Evolutionary conservation across 92 coral and sea anemone genomes (phyloP).

Genomic region (Palythoa caribaeorum): DNA sequence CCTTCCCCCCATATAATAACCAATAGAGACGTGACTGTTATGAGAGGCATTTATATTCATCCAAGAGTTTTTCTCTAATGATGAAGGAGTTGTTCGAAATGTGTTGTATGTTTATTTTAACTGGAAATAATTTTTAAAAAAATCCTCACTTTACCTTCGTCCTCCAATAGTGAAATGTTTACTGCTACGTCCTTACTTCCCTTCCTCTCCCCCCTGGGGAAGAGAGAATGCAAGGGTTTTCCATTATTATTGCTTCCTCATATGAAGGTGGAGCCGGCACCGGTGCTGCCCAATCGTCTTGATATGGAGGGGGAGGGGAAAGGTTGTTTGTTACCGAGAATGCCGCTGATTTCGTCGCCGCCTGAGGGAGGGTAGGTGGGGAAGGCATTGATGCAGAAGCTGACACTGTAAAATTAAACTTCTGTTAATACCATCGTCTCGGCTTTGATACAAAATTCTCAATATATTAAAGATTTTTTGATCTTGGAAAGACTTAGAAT

Average conservation of each 20-base stretch:
- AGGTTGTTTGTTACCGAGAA: background rate
- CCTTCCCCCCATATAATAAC: no score
- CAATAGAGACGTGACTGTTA: no score
- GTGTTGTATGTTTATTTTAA: no score
- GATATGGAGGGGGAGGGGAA: slow-evolving; percentile 22
- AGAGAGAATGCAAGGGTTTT: background rate
- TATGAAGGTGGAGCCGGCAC: slow-evolving; percentile 20
- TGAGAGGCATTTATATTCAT: no score
- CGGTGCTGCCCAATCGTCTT: slow-evolving; percentile 5
- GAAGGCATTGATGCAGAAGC: background rate
- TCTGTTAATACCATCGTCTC: background rate
- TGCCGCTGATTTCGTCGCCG: background rate
- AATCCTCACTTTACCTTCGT: no score
- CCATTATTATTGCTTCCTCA: slow-evolving; percentile 16
- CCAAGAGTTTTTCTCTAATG: no score
- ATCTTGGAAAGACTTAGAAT: no score
- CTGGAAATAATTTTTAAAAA: no score
- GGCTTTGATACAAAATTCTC: no score
- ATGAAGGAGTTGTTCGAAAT: no score
- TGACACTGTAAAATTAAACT: background rate
- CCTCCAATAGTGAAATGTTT: background rate
- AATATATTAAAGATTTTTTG: no score
- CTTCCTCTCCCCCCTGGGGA: slow-evolving; percentile 24
- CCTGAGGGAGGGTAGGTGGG: background rate
- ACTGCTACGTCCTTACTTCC: background rate